Base-by-base conservation (phyloP, 2,888 invertebrate genomes). In the Epinotia ramella region DNA sequence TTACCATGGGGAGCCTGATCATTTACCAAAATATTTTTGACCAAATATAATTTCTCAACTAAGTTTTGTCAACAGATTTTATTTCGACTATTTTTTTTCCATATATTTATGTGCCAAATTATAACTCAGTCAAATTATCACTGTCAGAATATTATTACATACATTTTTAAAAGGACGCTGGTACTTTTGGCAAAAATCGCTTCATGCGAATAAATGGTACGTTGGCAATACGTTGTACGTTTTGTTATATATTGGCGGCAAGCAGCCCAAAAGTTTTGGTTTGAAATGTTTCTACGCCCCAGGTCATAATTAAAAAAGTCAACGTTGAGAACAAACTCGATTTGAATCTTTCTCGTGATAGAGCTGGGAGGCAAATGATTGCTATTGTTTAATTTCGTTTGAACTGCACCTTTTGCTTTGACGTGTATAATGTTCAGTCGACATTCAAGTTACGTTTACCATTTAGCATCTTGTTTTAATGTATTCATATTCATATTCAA, bases 301-400 rank as follows among this genome's bases (percentile, higher is more conserved):
- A 13, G 24, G 59, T 16, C 16, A 57, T 59, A 59, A 68, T 68
- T 68, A 62, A 68, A 59, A 67, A 57, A 68, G 68, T 68, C 68
- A 68, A 68, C 33, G 56, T 40, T 20, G 9, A 53, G 63, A 44
- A 40, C 20, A 57, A 57, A 57, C 40, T 57, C 59, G 7, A 68
- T 44, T 68, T 57, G 59, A 59, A 59, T 68, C 16, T 44, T 68
- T 57, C 49, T 16, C 11, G 3, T 16, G 40, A 59, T 46, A 68
- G 16, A 68, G 68, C 68, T 44, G 7, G 20, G 7, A 16, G 68
- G 44, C 16, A 20, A 56, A 40, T 24, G 20, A 44, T 68, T 68
- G 59, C 59, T 59, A 59, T 68, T 68, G 44, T 59, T 68, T 20
- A 20, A 68, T 68, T 68, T 68, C n/a, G 9, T n/a, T 59, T 9